These are phyloP conservation scores for Hyperopisus bebe DNA, from an alignment of 2,113 vertebrate genomes.

Conservation along the genomic window DNA sequence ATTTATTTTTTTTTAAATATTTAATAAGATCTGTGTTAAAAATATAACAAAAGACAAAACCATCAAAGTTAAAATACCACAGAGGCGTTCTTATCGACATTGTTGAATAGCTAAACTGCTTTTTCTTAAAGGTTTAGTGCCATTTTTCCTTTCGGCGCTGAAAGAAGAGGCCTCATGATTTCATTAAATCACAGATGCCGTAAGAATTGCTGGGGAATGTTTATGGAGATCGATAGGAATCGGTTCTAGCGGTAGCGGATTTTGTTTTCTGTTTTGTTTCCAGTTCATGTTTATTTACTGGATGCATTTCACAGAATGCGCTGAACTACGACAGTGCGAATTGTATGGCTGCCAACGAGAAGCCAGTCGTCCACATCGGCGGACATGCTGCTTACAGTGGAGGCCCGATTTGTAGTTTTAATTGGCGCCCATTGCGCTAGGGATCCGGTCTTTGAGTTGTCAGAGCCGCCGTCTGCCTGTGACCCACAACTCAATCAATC, in stretches of 20 bases:
- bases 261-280: background rate
- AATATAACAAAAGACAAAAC: background rate
- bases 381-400: background rate
- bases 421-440: background rate
- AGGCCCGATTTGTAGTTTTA: background rate
- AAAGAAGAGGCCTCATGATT: background rate
- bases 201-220: background rate
- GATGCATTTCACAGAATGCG: background rate
- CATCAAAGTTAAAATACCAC: background rate
- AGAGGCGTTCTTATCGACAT: background rate
- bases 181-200: background rate
- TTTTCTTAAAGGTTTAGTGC: background rate
- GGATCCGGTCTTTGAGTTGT: background rate
- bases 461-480: background rate
- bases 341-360: background rate
- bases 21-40: background rate
- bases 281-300: background rate
- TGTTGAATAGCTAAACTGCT: background rate
- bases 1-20: background rate
- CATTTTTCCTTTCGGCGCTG: background rate
- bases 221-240: background rate
- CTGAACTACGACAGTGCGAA: background rate
- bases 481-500: background rate
- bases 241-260: background rate
- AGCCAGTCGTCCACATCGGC: background rate